A percentile compares a stretch with the other conserved stretches of the same genome.
These are phyloP conservation scores for Dicycla oo DNA, from an alignment of 2,888 invertebrate species.

Conservation along the genomic window DNA sequence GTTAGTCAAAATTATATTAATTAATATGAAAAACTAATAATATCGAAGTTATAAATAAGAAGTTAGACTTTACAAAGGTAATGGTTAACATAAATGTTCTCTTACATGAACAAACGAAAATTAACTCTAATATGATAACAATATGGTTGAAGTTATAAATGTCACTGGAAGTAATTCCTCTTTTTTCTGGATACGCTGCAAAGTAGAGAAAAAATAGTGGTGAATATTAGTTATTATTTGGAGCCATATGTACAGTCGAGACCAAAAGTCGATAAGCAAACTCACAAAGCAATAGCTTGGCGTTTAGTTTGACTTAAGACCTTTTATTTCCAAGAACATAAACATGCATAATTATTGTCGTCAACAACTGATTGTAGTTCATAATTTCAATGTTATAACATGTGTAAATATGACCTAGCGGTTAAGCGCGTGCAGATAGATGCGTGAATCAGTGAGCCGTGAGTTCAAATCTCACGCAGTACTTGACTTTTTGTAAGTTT, in stretches of 20 bases:
- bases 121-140: conserved; percentile 50
- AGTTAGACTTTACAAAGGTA: conserved; percentile 62
- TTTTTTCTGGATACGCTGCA: conserved; percentile 84
- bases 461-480: too few relatives aligned
- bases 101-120: conserved; percentile 71
- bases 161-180: conserved; percentile 83
- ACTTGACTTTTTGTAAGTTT: too few relatives aligned
- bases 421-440: too few relatives aligned
- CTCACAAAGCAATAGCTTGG: too few relatives aligned
- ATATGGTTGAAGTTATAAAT: conserved; percentile 39
- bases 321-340: too few relatives aligned
- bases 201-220: conserved; percentile 44
- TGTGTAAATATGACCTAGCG: too few relatives aligned
- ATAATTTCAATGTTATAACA: too few relatives aligned
- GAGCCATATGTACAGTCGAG: too few relatives aligned
- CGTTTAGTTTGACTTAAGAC: too few relatives aligned
- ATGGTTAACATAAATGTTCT: conserved; percentile 79
- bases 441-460: too few relatives aligned
- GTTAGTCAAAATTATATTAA: conserved; percentile 61
- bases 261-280: background rate
- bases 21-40: conserved; percentile 38
- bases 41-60: conserved; percentile 57
- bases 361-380: too few relatives aligned
- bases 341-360: too few relatives aligned
- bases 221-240: conserved; percentile 1